Base-by-base conservation (phyloP, 2,113 vertebrate species). In the Macroglossus sobrinus region DNA sequence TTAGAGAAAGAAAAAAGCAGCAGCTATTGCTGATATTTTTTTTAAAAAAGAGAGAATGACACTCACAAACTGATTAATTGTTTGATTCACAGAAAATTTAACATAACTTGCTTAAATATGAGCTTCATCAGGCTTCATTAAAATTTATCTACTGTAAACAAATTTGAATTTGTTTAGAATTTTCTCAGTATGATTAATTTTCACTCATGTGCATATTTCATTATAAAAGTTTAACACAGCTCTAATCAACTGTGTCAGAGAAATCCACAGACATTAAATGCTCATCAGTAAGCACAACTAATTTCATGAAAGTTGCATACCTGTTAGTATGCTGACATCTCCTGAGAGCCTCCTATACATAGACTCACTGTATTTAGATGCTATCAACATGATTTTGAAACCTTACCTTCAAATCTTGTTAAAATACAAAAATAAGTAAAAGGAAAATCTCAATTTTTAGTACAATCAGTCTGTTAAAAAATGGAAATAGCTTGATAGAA, bases 241-340 rank as follows among this genome's bases (percentile, higher is more conserved):
- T 78, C 53, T 84, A 93, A 97, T 94, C 93, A 98, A 53, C 63
- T 86, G 33, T 82, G 78, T 93, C 82, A 84, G 84, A 93, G 61
- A 95, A 87, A 81, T 75, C 76, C 75, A 63, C 57, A 80, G 47
- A 57, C n/a, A 64, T 63, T 87, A 79, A 87, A 69, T 35, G 72
- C 22, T 93, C 57, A 78, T 57, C 76, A 94, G 59, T 53, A 30
- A 79, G 10, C 24, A 40, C n/a, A 50, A 6, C 21, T 45, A 43
- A 59, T 66, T 90, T 40, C 19, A 40, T 7, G 30, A 35, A 79
- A 35, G 53, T 84, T 18, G 2, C 18, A 50, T 28, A 43, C 38
- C n/a, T 75, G 15, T 89, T 72, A 35, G 7, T 61, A 45, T 90
- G 80, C 80, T 53, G 40, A 76, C 35, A 84, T 76, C 79, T 55